These are phyloP conservation scores for Phylloscopus whistleri DNA, from an alignment of 2,113 vertebrate genomes.

Conservation along the genomic window DNA sequence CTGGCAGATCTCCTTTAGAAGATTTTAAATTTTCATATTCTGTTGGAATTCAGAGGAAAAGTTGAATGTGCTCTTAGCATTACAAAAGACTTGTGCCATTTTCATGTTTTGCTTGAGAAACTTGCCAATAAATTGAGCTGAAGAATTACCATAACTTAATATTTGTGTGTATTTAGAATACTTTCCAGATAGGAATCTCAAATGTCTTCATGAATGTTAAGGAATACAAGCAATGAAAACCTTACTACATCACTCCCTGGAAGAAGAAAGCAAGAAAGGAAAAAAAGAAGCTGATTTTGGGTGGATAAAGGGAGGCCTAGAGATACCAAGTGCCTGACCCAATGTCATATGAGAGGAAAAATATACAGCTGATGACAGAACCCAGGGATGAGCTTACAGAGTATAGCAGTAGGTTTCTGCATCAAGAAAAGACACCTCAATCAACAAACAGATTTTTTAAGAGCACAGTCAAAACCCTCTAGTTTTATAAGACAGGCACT, in stretches of 20 bases:
- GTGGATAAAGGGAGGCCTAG: background rate
- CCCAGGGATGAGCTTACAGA: background rate
- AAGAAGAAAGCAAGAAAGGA: background rate
- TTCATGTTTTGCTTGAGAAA: conserved; percentile 8
- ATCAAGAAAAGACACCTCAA: background rate
- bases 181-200: background rate
- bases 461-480: background rate
- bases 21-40: conserved; percentile 10
- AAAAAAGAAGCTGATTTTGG: background rate
- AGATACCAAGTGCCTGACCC: background rate
- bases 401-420: background rate
- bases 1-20: background rate
- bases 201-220: background rate
- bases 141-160: conserved; percentile 16
- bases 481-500: background rate
- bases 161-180: background rate
- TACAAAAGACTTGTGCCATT: conserved; percentile 11
- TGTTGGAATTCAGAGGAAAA: background rate
- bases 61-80: background rate
- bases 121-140: background rate
- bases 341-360: background rate
- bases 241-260: background rate
- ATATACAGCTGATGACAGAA: background rate
- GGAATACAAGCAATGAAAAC: background rate
- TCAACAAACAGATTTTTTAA: background rate